These are phyloP conservation scores for Pemphigus obesinymphae DNA, from an alignment of 1,140 invertebrate genomes.

Conservation along the genomic window DNA sequence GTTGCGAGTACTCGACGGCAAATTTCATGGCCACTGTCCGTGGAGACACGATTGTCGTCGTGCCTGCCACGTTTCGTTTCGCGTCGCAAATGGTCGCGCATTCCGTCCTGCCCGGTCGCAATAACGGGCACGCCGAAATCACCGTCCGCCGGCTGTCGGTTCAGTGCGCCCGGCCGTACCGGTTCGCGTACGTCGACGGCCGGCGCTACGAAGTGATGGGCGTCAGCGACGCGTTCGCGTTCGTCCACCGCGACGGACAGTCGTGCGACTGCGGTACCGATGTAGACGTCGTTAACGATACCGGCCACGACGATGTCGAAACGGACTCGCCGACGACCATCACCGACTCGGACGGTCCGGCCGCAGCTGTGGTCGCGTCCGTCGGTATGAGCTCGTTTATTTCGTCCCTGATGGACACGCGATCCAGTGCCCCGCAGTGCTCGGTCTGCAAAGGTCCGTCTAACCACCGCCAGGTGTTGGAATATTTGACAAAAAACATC, in stretches of 20 bases:
- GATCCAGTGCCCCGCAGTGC: background rate
- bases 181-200: background rate
- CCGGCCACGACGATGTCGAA: background rate
- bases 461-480: background rate
- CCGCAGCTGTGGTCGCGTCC: background rate
- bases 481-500: background rate
- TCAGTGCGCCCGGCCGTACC: background rate
- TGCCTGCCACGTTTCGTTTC: background rate
- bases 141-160: background rate
- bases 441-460: background rate
- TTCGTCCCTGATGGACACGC: background rate
- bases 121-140: background rate
- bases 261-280: background rate
- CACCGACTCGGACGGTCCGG: background rate
- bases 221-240: background rate
- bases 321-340: background rate
- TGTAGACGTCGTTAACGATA: too few relatives aligned
- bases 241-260: background rate
- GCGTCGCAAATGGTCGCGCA: conserved; percentile 15
- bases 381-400: background rate
- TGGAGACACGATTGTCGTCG: background rate
- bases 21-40: background rate
- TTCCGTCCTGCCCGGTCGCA: background rate
- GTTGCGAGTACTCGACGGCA: background rate
- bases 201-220: background rate